A percentile compares a stretch with the other conserved stretches of the same genome.
Evolutionary conservation across 2,797 vertebrate genomes (phyloP).

Genomic region (Urocyon cinereoargenteus): DNA sequence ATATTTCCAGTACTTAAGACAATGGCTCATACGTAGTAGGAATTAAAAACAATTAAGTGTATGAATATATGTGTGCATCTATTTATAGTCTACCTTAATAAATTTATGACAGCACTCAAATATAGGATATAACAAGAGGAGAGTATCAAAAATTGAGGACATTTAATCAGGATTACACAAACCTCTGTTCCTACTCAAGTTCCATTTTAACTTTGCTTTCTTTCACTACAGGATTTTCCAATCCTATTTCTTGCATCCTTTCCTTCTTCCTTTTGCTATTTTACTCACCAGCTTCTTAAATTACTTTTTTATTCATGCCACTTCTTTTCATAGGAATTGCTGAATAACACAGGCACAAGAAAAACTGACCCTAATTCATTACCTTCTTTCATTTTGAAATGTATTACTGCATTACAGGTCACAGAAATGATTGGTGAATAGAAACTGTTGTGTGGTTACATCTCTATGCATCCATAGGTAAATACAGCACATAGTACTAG

Average conservation of each 20-base stretch:
- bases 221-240: not conserved
- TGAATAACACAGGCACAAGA: conserved; percentile 51
- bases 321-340: conserved; percentile 64
- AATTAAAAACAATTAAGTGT: not conserved
- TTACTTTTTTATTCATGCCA: conserved; percentile 31
- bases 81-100: not conserved
- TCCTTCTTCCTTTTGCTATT: not conserved
- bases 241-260: not conserved
- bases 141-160: not conserved
- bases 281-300: conserved; percentile 3
- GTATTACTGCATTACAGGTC: conserved; percentile 61
- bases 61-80: not conserved
- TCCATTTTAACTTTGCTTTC: not conserved
- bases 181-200: not conserved
- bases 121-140: not conserved
- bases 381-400: conserved; percentile 68
- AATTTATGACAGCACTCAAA: not conserved
- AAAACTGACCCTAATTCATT: conserved; percentile 62
- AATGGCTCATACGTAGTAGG: not conserved
- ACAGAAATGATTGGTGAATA: conserved; percentile 76
- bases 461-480: conserved; percentile 81
- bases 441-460: conserved; percentile 68
- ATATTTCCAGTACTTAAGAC: not conserved
- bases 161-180: not conserved
- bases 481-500: conserved; percentile 72